Percentiles rank a stretch among this genome's conserved stretches.
Conservation (phyloP, 1,140 invertebrate genomes). For the Rhagoletis pomonella region DNA sequence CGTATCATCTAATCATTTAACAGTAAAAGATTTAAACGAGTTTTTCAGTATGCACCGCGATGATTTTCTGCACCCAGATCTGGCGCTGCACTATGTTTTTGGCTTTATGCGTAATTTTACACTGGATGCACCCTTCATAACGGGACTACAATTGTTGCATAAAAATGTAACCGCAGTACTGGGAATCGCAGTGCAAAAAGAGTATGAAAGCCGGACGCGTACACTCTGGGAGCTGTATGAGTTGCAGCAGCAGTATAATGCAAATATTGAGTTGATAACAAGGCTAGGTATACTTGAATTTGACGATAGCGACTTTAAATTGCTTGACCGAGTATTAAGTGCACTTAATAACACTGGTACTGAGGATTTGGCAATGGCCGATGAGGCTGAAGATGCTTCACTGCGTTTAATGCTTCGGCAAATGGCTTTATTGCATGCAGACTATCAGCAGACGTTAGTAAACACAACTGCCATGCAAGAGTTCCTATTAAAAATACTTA, state of each 20-base stretch:
- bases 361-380: not conserved
- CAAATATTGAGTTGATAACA: slow-evolving; percentile 62
- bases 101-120: slow-evolving; percentile 68
- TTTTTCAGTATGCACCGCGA: slow-evolving; percentile 64
- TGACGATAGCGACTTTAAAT: slow-evolving; percentile 55
- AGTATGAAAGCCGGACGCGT: slow-evolving; percentile 66
- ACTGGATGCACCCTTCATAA: slow-evolving; percentile 69
- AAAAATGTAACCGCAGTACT: slow-evolving; percentile 62
- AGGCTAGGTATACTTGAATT: slow-evolving; percentile 61
- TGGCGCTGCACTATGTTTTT: slow-evolving; percentile 62
- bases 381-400: slow-evolving; percentile 16
- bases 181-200: slow-evolving; percentile 64
- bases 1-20: slow-evolving; percentile 64
- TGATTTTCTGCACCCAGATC: slow-evolving; percentile 59
- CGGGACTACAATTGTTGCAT: slow-evolving; percentile 65
- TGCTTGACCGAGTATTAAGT: slow-evolving; percentile 2
- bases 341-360: slow-evolving; percentile 10
- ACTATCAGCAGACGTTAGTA: slow-evolving; percentile 56
- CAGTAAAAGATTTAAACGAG: slow-evolving; percentile 67
- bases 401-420: slow-evolving; percentile 36
- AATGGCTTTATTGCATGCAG: not conserved
- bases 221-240: slow-evolving; percentile 69
- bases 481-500: slow-evolving; percentile 65
- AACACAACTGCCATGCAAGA: slow-evolving; percentile 70
- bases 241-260: slow-evolving; percentile 64